Conservation (phyloP, 2,797 vertebrate species). For the Cichlasoma orientale region DNA sequence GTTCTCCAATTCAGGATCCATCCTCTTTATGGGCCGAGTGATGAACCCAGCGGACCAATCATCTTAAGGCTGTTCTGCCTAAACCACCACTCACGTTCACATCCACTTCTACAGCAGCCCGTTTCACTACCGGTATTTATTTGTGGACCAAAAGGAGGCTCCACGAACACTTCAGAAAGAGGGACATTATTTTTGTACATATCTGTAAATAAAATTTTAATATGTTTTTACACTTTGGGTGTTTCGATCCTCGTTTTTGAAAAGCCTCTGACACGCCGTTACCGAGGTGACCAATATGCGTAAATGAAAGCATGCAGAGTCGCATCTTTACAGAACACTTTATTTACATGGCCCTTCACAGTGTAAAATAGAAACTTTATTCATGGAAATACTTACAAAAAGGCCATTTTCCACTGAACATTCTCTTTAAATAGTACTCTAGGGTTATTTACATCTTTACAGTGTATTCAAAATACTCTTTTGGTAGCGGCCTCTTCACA, state of each 20-base stretch:
- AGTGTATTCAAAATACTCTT: slow-evolving; percentile 97
- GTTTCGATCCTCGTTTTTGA: slow-evolving; percentile 31
- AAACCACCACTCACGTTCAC: neutral
- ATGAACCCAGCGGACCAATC: slow-evolving; percentile 83
- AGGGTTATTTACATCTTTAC: slow-evolving; percentile 98
- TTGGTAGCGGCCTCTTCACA: slow-evolving; percentile 82
- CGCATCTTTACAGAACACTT: slow-evolving; percentile 72
- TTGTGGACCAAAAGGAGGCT: slow-evolving; percentile 60
- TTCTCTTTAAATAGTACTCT: slow-evolving; percentile 96
- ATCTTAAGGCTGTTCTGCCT: slow-evolving; percentile 10
- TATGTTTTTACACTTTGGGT: slow-evolving; percentile 64
- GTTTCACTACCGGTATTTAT: slow-evolving; percentile 73
- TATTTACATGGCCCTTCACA: slow-evolving; percentile 84
- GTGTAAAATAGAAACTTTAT: slow-evolving; percentile 99
- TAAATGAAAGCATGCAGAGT: slow-evolving; percentile 11
- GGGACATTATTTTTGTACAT: slow-evolving; percentile 80
- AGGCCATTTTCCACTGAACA: slow-evolving; percentile 83
- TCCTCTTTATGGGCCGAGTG: slow-evolving; percentile 90
- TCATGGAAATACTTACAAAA: slow-evolving; percentile 96
- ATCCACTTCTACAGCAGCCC: neutral
- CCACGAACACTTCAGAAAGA: slow-evolving; percentile 68
- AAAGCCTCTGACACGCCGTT: neutral
- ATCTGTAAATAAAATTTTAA: slow-evolving; percentile 84
- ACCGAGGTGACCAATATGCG: neutral
- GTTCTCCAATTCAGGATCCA: slow-evolving; percentile 78